A percentile compares a stretch with the other conserved stretches of the same genome.
These are phyloP conservation scores for Acleris holmiana DNA, from an alignment of 2,888 invertebrate species.

Conservation along the genomic window DNA sequence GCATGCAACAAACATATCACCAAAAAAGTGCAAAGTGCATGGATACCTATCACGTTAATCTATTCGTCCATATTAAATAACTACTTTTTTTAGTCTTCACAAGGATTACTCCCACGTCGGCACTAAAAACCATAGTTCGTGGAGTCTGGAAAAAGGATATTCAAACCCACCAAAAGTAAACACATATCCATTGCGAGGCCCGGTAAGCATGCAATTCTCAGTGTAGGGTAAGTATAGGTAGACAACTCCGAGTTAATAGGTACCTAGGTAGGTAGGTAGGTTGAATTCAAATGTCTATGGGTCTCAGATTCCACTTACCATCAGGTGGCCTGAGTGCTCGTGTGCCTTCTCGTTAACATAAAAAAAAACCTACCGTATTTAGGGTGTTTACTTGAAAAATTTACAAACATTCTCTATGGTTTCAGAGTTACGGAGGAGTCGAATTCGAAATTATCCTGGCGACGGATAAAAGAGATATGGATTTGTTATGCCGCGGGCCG, in stretches of 20 bases:
- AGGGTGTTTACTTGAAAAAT: background rate
- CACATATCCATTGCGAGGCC: conserved; percentile 85
- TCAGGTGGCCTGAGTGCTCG: too few relatives aligned
- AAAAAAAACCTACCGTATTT: too few relatives aligned
- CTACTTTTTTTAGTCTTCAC: conserved; percentile 50
- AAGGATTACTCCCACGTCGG: conserved; percentile 57
- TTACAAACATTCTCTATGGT: conserved; percentile 6
- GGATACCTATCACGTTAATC: too few relatives aligned
- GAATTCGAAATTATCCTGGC: conserved; percentile 76
- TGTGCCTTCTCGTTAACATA: too few relatives aligned
- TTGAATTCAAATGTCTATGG: too few relatives aligned
- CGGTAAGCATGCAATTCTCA: conserved; percentile 49
- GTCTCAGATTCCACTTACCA: too few relatives aligned
- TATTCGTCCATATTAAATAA: too few relatives aligned
- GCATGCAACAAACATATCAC: too few relatives aligned
- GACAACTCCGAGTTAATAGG: too few relatives aligned
- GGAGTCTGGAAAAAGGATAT: conserved; percentile 86
- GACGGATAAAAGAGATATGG: conserved; percentile 79
- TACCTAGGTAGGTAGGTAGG: too few relatives aligned
- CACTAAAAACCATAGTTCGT: conserved; percentile 56
- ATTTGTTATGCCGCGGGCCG: conserved; percentile 86
- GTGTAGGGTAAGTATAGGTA: too few relatives aligned
- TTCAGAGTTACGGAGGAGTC: conserved; percentile 60
- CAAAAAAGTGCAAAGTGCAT: too few relatives aligned
- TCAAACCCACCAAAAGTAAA: conserved; percentile 65